phyloP scores from a whole-genome alignment of 35 echinoderm and acorn worm species.

The Lytechinus pictus region DNA sequence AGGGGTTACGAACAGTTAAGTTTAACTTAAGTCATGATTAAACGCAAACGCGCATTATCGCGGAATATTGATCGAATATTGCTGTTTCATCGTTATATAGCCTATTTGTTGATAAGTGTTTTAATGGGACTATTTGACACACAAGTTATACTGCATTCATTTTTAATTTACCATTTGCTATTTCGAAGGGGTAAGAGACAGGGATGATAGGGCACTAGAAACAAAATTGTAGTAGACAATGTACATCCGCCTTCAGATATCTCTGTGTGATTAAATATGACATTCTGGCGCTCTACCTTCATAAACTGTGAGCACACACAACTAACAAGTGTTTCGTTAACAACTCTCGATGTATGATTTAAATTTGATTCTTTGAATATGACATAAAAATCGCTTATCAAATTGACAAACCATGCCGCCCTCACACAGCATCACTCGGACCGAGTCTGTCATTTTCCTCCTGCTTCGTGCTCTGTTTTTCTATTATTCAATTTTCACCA shows the following conservation, averaged over 20 bases:
- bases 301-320: background rate
- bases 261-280: background rate
- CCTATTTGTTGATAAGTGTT: too few species aligned
- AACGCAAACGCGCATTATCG: too few species aligned
- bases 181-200: too few species aligned
- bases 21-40: too few species aligned
- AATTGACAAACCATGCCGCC: background rate
- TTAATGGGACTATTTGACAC: too few species aligned
- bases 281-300: background rate
- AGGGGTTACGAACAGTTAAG: too few species aligned
- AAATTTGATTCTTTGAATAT: slow-evolving; percentile 7
- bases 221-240: too few species aligned
- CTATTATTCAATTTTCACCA: slow-evolving; percentile 24
- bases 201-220: too few species aligned
- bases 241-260: background rate
- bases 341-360: background rate
- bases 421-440: background rate
- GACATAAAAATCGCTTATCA: background rate
- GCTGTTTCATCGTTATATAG: too few species aligned
- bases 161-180: too few species aligned
- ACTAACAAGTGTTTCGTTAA: background rate
- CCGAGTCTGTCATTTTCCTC: background rate
- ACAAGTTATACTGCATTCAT: too few species aligned
- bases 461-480: background rate
- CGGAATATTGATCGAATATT: too few species aligned